phyloP scores from a whole-genome alignment of 1,140 invertebrate species.

The Leptinotarsa texana region DNA sequence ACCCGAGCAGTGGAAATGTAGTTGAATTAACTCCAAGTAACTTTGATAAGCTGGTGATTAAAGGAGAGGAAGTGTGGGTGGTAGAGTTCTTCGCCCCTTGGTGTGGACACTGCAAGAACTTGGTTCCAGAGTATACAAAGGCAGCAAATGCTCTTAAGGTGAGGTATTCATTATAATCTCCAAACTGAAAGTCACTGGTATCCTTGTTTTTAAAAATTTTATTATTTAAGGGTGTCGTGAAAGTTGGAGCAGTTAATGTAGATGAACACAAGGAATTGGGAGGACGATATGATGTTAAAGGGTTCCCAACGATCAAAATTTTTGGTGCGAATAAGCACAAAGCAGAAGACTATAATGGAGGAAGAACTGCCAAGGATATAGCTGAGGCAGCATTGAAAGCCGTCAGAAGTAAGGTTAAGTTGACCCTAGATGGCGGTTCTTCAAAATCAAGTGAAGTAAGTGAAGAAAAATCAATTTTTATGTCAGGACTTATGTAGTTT shows the following conservation, averaged over 20 bases:
- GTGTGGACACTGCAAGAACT: constrained; percentile 84
- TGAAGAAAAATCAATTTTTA: neutral
- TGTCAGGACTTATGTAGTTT: too few relatives aligned
- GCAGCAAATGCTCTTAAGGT: constrained; percentile 85
- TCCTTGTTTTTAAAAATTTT: neutral
- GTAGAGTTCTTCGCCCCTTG: constrained; percentile 96
- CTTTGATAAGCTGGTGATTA: constrained; percentile 85
- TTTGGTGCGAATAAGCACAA: constrained; percentile 87
- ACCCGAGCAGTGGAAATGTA: constrained; percentile 81
- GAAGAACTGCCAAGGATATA: constrained; percentile 82
- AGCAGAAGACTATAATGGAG: constrained; percentile 85
- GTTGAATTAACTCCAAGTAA: constrained; percentile 88
- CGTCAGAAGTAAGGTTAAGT: constrained; percentile 70
- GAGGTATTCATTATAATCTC: constrained; percentile 31
- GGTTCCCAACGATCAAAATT: constrained; percentile 97
- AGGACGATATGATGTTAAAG: constrained; percentile 79
- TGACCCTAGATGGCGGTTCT: constrained; percentile 65
- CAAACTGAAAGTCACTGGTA: neutral
- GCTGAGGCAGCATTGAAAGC: constrained; percentile 81
- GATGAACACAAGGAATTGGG: constrained; percentile 86
- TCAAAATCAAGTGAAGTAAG: constrained; percentile 47
- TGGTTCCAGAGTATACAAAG: constrained; percentile 88
- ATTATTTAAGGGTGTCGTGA: constrained; percentile 78
- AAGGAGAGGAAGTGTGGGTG: constrained; percentile 87
- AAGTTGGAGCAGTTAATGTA: constrained; percentile 92